phyloP scores from a whole-genome alignment of 2,797 vertebrate species.

The Ataeniobius toweri region DNA sequence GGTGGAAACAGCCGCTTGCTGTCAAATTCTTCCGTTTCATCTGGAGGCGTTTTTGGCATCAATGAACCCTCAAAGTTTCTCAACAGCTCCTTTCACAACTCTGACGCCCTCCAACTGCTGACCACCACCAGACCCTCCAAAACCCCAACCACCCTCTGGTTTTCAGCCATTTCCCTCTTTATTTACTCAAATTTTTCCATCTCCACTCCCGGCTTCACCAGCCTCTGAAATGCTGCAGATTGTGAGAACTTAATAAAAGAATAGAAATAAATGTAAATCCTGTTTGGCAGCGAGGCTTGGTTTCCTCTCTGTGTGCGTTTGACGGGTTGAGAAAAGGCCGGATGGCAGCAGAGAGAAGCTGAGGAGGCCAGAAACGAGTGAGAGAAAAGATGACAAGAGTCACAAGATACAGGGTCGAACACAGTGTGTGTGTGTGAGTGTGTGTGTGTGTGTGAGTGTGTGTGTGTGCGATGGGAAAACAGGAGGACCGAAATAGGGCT shows the following conservation, averaged over 20 bases:
- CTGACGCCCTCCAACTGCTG: neutral
- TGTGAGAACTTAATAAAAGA: neutral
- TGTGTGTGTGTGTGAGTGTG: neutral
- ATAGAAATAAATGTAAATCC: neutral
- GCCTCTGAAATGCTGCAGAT: neutral
- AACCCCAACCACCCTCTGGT: neutral
- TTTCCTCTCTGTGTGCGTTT: slow-evolving; percentile 20
- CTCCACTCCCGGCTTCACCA: neutral
- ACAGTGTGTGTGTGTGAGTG: neutral
- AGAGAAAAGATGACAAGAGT: slow-evolving; percentile 16
- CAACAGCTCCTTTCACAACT: slow-evolving; percentile 59
- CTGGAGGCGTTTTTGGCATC: slow-evolving; percentile 50
- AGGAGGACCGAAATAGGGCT: slow-evolving; percentile 2
- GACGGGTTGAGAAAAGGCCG: slow-evolving; percentile 53
- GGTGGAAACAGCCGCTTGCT: slow-evolving; percentile 21
- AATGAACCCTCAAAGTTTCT: slow-evolving; percentile 33
- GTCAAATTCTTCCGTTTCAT: slow-evolving; percentile 39
- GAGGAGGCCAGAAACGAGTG: neutral
- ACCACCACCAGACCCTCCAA: neutral
- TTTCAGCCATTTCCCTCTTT: neutral
- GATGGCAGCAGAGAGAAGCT: slow-evolving; percentile 14
- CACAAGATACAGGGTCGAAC: slow-evolving; percentile 18
- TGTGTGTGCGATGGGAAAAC: slow-evolving; percentile 3
- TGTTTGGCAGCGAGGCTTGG: neutral
- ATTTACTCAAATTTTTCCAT: no score